These are phyloP conservation scores for Willisornis vidua DNA, from an alignment of 2,113 vertebrate genomes.

Conservation along the genomic window DNA sequence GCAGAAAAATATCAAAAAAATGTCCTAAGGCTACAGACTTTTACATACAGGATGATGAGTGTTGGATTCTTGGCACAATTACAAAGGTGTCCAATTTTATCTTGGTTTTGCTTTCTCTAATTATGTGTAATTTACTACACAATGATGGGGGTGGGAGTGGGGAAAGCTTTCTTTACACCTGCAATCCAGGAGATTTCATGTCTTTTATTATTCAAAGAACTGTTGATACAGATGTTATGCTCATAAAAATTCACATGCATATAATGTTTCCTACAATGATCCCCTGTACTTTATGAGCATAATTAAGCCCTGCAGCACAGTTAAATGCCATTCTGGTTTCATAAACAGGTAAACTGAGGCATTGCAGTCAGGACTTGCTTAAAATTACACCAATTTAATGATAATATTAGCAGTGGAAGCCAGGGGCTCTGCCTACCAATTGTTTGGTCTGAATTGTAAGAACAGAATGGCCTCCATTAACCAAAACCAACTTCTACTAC, in stretches of 20 bases:
- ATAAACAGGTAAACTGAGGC: constrained; percentile 35
- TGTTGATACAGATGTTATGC: neutral
- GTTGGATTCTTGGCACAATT: neutral
- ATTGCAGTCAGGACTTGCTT: neutral
- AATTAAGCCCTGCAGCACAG: neutral
- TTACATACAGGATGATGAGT: constrained; percentile 4
- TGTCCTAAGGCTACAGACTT: neutral
- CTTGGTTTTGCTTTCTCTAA: neutral
- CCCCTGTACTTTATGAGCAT: neutral
- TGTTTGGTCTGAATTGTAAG: neutral
- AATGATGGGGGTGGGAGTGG: neutral
- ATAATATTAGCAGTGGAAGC: neutral
- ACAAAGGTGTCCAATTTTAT: neutral
- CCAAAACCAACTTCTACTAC: neutral
- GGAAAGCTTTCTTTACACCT: neutral
- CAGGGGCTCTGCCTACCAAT: neutral
- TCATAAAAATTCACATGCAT: neutral
- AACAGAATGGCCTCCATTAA: neutral
- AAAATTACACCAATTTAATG: neutral
- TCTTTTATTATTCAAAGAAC: neutral
- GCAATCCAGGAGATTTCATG: neutral
- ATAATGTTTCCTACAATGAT: neutral
- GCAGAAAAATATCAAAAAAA: constrained; percentile 25
- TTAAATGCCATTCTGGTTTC: neutral
- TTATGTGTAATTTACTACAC: neutral